A percentile compares a stretch with the other conserved stretches of the same genome.
phyloP scores from a whole-genome alignment of 1,140 invertebrate species.

The Eurosta solidaginis region DNA sequence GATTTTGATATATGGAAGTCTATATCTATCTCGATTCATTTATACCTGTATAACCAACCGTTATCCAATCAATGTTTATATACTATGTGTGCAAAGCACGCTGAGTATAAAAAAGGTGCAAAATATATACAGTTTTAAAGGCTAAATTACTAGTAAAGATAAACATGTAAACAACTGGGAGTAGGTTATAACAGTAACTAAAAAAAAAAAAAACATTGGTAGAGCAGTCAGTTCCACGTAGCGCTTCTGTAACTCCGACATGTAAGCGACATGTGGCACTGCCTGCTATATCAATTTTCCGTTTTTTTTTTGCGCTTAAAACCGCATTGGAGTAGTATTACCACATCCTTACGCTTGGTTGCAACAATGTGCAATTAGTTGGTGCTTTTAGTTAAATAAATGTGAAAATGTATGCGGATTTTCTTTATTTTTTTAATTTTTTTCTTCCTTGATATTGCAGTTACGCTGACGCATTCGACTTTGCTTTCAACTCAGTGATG shows the following conservation, averaged over 20 bases:
- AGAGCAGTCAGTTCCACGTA: not conserved
- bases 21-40: too few species aligned
- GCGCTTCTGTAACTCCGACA: not conserved
- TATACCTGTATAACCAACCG: too few species aligned
- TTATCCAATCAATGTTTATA: too few species aligned
- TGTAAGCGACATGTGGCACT: not conserved
- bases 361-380: slow-evolving; percentile 21
- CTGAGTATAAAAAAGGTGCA: not conserved
- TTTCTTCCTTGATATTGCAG: too few species aligned
- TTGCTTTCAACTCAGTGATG: not conserved
- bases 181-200: not conserved
- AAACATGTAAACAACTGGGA: not conserved
- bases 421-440: not conserved
- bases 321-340: not conserved
- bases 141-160: not conserved
- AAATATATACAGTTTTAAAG: not conserved
- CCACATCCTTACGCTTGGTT: slow-evolving; percentile 10
- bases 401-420: not conserved
- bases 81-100: too few species aligned
- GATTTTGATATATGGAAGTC: too few species aligned
- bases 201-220: not conserved
- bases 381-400: not conserved
- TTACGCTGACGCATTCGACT: not conserved
- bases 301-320: not conserved
- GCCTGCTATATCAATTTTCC: not conserved